phyloP scores from a whole-genome alignment of 2,888 invertebrate genomes.

The Rhorus exstirpatorius region DNA sequence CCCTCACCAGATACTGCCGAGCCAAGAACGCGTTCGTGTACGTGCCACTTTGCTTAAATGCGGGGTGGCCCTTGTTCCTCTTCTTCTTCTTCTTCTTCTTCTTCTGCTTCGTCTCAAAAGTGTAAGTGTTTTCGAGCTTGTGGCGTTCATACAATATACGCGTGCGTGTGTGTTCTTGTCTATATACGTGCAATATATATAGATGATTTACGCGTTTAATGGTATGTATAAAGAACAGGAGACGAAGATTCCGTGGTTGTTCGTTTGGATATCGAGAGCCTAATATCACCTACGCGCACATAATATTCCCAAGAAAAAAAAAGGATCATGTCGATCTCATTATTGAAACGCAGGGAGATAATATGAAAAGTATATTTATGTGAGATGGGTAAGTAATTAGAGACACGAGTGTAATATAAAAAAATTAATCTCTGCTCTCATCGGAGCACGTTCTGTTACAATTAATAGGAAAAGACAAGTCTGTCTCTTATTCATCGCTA shows the following conservation, averaged over 20 bases:
- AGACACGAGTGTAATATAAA: too few relatives aligned
- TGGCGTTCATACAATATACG: constrained; percentile 36
- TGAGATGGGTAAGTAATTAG: too few relatives aligned
- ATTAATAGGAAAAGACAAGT: too few relatives aligned
- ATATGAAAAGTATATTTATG: constrained; percentile 3
- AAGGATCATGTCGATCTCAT: background rate
- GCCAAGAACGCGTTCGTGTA: constrained; percentile 71
- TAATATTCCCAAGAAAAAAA: constrained; percentile 34
- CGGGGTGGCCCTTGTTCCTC: constrained; percentile 75
- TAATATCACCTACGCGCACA: constrained; percentile 7
- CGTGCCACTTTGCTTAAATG: constrained; percentile 82
- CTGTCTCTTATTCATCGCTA: too few relatives aligned
- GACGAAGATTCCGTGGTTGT: constrained; percentile 3
- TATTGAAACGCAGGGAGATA: background rate
- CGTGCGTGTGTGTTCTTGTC: too few relatives aligned
- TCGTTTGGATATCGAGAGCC: constrained; percentile 11
- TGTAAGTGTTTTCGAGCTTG: constrained; percentile 77
- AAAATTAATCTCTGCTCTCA: too few relatives aligned
- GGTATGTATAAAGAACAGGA: constrained; percentile 9
- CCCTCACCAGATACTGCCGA: constrained; percentile 64
- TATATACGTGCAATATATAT: constrained; percentile 20
- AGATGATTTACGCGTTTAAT: constrained; percentile 1
- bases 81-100: constrained; percentile 31
- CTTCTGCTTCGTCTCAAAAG: constrained; percentile 70
- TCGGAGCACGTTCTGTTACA: too few relatives aligned